Percentiles rank a stretch among this genome's conserved stretches.
Conservation (phyloP, 1,140 invertebrate genomes). For the Aethina tumida region DNA sequence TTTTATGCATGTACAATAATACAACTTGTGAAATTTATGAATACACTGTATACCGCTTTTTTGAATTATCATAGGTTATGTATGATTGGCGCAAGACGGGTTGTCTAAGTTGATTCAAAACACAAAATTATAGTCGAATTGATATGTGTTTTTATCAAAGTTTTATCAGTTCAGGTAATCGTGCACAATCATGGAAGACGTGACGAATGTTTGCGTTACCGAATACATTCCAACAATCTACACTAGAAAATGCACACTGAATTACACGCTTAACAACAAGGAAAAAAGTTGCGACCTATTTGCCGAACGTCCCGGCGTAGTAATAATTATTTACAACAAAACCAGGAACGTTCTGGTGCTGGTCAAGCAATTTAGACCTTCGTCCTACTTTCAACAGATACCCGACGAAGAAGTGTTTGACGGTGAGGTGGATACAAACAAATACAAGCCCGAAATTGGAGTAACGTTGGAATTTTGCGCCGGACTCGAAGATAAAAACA, state of each 20-base stretch:
- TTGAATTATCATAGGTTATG: too few relatives aligned
- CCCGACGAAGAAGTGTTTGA: constrained; percentile 40
- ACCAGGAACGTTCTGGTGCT: constrained; percentile 68
- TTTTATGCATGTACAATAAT: too few relatives aligned
- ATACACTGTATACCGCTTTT: too few relatives aligned
- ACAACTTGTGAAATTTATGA: too few relatives aligned
- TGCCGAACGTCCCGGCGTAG: constrained; percentile 63
- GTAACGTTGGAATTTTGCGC: constrained; percentile 89
- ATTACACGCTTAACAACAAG: constrained; percentile 40
- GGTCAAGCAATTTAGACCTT: constrained; percentile 86
- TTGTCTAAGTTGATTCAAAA: too few relatives aligned
- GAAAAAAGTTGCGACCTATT: constrained; percentile 56
- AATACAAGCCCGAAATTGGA: constrained; percentile 63
- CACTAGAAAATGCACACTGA: constrained; percentile 20
- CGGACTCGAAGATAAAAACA: constrained; percentile 85
- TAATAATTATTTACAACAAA: constrained; percentile 74
- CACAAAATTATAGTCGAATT: too few relatives aligned
- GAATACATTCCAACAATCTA: constrained; percentile 26
- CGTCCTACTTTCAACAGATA: constrained; percentile 55
- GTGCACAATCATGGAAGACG: constrained; percentile 25
- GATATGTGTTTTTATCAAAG: too few relatives aligned
- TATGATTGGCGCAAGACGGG: too few relatives aligned
- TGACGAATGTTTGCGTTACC: constrained; percentile 19
- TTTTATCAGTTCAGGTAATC: too few relatives aligned
- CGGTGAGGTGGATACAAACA: constrained; percentile 51